Conservation (phyloP, 2,888 invertebrate genomes). For the Temnothorax rugatulus region DNA sequence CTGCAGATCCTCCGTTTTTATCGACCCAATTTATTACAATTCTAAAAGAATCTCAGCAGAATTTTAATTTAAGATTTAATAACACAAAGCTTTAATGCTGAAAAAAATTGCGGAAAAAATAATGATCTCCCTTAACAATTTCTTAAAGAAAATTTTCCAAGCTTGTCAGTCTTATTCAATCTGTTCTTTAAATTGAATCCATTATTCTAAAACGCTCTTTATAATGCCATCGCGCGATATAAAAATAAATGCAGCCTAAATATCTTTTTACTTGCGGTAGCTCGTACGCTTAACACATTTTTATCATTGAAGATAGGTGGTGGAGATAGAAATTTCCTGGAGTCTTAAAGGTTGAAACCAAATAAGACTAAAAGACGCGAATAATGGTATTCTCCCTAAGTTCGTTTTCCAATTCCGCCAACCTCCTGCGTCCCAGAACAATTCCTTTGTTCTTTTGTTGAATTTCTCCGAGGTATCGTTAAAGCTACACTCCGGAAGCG, state of each 20-base stretch:
- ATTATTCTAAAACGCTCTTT: background rate
- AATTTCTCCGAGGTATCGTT: conserved; percentile 74
- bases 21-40: background rate
- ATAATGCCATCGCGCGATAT: background rate
- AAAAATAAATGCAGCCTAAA: background rate
- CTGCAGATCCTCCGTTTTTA: background rate
- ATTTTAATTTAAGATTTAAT: conserved; percentile 13
- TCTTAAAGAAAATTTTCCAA: background rate
- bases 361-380: conserved; percentile 46
- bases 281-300: conserved; percentile 5
- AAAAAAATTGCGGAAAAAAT: conserved; percentile 7
- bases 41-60: background rate
- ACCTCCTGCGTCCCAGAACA: conserved; percentile 15
- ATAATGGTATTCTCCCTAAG: conserved; percentile 42
- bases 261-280: conserved; percentile 7
- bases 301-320: background rate
- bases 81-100: background rate
- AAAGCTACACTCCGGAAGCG: conserved; percentile 55
- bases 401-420: conserved; percentile 35
- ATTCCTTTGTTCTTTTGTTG: conserved; percentile 52
- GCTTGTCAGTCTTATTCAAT: background rate
- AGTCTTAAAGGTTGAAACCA: conserved; percentile 11
- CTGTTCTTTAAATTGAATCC: background rate
- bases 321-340: conserved; percentile 59
- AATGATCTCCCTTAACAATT: conserved; percentile 1